These are phyloP conservation scores for Coreoperca whiteheadi DNA, from an alignment of 2,113 vertebrate species.

Conservation along the genomic window DNA sequence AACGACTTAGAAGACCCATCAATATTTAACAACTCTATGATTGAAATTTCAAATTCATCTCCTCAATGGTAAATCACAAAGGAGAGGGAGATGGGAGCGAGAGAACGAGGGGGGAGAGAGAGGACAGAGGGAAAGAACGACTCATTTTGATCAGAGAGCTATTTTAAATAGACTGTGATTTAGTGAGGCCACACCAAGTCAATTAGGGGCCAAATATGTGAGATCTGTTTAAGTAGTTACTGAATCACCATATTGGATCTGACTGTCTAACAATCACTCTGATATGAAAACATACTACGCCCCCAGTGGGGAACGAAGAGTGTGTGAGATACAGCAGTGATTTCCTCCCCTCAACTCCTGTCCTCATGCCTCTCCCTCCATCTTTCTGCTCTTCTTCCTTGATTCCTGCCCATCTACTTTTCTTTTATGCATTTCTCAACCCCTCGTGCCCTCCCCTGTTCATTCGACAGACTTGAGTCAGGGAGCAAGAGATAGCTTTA, in stretches of 20 bases:
- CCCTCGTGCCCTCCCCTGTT: slow-evolving; percentile 77
- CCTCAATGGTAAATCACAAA: slow-evolving; percentile 80
- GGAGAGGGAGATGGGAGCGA: slow-evolving; percentile 56
- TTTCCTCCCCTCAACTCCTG: slow-evolving; percentile 43
- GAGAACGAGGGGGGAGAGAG: slow-evolving; percentile 2
- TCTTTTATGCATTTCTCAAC: slow-evolving; percentile 75
- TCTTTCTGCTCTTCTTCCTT: slow-evolving; percentile 40
- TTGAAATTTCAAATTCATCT: slow-evolving; percentile 85
- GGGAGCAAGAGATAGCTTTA: slow-evolving; percentile 74
- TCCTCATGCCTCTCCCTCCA: slow-evolving; percentile 17
- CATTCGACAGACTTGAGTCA: slow-evolving; percentile 75
- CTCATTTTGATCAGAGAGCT: slow-evolving; percentile 66
- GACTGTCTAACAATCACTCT: slow-evolving; percentile 68
- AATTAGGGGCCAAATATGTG: slow-evolving; percentile 77
- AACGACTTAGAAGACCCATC: slow-evolving; percentile 80
- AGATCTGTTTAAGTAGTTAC: slow-evolving; percentile 66
- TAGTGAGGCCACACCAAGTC: slow-evolving; percentile 75
- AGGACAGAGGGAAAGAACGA: slow-evolving; percentile 23
- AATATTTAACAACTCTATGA: slow-evolving; percentile 84
- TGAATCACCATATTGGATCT: slow-evolving; percentile 76
- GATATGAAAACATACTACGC: slow-evolving; percentile 72
- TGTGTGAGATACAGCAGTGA: slow-evolving; percentile 43
- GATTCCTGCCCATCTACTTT: slow-evolving; percentile 47
- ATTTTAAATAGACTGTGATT: slow-evolving; percentile 78
- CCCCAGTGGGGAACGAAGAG: neutral